A percentile compares a stretch with the other conserved stretches of the same genome.
Conservation (phyloP, 1,140 invertebrate genomes). For the Brachionus plicatilis region DNA sequence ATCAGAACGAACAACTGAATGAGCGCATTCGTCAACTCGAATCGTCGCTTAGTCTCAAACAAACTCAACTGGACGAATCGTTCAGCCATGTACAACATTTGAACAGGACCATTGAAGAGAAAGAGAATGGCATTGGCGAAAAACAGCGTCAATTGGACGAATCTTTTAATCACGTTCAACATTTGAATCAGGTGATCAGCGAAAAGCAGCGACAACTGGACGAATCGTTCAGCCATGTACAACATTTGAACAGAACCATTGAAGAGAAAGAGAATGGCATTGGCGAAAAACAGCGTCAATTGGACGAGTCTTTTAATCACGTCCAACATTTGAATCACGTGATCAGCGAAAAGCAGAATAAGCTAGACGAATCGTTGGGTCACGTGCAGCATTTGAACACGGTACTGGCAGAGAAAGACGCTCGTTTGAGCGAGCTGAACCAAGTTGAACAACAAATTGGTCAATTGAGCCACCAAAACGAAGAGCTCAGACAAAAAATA, state of each 20-base stretch:
- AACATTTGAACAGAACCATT: not conserved
- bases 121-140: not conserved
- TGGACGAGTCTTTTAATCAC: not conserved
- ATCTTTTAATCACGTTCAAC: not conserved
- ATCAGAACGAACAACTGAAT: not conserved
- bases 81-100: not conserved
- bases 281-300: slow-evolving; percentile 1
- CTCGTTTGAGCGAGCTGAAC: not conserved
- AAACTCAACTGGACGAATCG: slow-evolving; percentile 5
- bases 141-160: slow-evolving; percentile 2
- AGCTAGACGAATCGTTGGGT: not conserved
- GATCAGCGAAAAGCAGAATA: not conserved
- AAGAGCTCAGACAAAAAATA: not conserved
- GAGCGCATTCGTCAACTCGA: not conserved
- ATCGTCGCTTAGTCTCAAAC: not conserved
- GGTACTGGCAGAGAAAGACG: not conserved
- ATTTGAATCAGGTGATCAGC: not conserved
- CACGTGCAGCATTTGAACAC: not conserved
- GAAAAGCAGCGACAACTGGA: not conserved
- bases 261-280: not conserved
- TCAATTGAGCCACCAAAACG: not conserved
- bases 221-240: not conserved
- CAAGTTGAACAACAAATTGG: slow-evolving; percentile 1
- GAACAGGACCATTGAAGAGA: not conserved
- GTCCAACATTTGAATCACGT: not conserved